Base-by-base conservation (phyloP, 2,888 invertebrate species). In the Tetheella fluctuosa region DNA sequence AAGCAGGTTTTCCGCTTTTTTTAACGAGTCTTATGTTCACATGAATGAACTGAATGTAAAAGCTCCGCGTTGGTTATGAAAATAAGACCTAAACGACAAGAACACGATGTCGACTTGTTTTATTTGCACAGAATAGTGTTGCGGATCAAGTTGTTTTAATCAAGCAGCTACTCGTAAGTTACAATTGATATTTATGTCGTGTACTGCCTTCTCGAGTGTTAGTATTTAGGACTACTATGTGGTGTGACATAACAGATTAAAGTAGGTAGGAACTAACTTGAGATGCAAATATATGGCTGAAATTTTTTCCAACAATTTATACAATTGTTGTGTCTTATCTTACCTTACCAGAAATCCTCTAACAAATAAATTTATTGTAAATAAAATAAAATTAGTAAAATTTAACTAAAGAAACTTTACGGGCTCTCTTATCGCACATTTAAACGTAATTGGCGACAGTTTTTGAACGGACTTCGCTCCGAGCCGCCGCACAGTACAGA, bases 41-140 rank as follows among this genome's bases (percentile, higher is more conserved):
- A 79, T 85, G 81, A 84, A 86, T 85, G 85, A 78, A 77, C 71
- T 75, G 67, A 53, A 64, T 54, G 61, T 58, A 34, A 58, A 34
- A 37, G 65, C 65, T 59, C 64, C 63, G 64, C 69, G 65, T 63
- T 63, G 71, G 69, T 69, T 71, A 63, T 66, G 61, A 71, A 79
- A 77, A 76, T 73, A 75, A 78, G 74, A 76, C 73, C 70, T 76
- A 76, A 73, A 74, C 71, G 73, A 79, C 76, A 77, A 69, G 73
- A 73, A 80, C 75, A 80, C 73, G 73, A 73, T 65, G 70, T 59
- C 58, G 62, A 61, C 71, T 77, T 77, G 77, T 81, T 83, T 85
- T 86, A 78, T 85, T 86, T 80, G 79, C 76, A 67, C 61, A 64
- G 69, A 80, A 84, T 48, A 48, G 48, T 48, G 48, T 20, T 48